phyloP scores from a whole-genome alignment of 2,888 invertebrate species.

The Thumatha senex region DNA sequence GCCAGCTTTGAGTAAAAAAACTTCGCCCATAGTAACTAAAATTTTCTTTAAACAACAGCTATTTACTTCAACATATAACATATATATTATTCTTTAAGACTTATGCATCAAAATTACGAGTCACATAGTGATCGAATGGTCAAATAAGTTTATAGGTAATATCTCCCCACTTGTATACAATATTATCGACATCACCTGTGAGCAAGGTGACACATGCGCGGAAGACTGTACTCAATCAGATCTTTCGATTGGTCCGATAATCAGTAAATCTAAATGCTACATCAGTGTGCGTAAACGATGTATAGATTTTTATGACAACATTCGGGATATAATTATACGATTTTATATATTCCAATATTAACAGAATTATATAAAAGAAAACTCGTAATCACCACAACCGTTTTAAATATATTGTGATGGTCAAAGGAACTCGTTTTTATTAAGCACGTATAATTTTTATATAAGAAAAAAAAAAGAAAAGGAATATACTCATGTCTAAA shows the following conservation, averaged over 20 bases:
- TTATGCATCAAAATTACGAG: conserved; percentile 15
- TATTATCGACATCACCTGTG: too few species aligned
- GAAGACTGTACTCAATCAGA: conserved; percentile 18
- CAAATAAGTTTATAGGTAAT: too few species aligned
- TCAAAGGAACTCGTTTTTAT: conserved; percentile 39
- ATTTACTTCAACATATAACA: conserved; percentile 22
- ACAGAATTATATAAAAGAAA: conserved; percentile 33
- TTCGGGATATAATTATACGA: conserved; percentile 30
- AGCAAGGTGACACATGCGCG: conserved; percentile 1
- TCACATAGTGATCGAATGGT: conserved; percentile 5
- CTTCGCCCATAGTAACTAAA: neutral
- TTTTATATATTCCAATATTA: conserved; percentile 24
- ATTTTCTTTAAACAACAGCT: conserved; percentile 18
- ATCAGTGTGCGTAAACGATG: conserved; percentile 50
- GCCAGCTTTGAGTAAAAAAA: neutral
- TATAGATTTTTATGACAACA: conserved; percentile 28
- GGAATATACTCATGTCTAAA: conserved; percentile 37
- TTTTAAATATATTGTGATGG: conserved; percentile 28
- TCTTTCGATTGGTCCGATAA: conserved; percentile 17
- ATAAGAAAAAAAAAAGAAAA: conserved; percentile 37
- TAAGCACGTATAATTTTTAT: conserved; percentile 39
- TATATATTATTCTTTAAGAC: conserved; percentile 13
- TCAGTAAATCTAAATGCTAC: conserved; percentile 43
- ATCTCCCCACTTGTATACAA: too few species aligned
- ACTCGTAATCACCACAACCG: conserved; percentile 35